Evolutionary conservation across 2,797 vertebrate genomes (phyloP).

Genomic region (Potorous gilbertii): DNA sequence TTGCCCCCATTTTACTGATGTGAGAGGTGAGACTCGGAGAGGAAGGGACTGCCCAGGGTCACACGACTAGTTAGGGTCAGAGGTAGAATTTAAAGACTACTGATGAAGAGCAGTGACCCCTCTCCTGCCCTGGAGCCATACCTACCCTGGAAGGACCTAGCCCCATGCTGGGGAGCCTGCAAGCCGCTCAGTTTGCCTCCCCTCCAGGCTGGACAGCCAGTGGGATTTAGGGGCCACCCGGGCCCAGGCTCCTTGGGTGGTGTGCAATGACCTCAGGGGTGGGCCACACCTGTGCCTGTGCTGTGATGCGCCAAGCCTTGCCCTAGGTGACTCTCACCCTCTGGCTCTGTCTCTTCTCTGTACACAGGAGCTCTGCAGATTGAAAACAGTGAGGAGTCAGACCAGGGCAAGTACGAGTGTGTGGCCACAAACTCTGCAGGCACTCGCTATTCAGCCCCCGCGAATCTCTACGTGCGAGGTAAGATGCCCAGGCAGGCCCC

Average conservation of each 20-base stretch:
- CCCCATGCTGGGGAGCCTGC: too few relatives aligned
- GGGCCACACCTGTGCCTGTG: background rate
- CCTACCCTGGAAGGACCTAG: background rate
- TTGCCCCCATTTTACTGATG: background rate
- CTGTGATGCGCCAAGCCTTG: background rate
- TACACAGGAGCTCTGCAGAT: conserved; percentile 96
- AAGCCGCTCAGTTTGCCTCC: background rate
- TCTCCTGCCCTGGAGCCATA: background rate
- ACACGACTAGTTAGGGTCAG: background rate
- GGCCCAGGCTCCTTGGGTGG: conserved; percentile 14
- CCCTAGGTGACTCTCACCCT: accelerated
- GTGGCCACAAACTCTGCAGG: conserved; percentile 97
- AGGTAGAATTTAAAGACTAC: background rate
- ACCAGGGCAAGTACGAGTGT: conserved; percentile 99
- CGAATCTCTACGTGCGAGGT: conserved; percentile 99
- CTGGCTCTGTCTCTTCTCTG: conserved; percentile 72
- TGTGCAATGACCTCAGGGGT: background rate
- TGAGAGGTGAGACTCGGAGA: background rate
- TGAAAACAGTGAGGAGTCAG: conserved; percentile 97
- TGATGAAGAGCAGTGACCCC: background rate
- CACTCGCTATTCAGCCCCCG: conserved; percentile 96
- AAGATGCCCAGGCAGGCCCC: conserved; percentile 81
- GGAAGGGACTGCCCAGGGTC: background rate
- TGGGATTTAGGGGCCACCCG: conserved; percentile 25
- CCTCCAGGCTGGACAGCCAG: background rate